These are phyloP conservation scores for Deilephila elpenor DNA, from an alignment of 2,888 invertebrate species.

Conservation along the genomic window DNA sequence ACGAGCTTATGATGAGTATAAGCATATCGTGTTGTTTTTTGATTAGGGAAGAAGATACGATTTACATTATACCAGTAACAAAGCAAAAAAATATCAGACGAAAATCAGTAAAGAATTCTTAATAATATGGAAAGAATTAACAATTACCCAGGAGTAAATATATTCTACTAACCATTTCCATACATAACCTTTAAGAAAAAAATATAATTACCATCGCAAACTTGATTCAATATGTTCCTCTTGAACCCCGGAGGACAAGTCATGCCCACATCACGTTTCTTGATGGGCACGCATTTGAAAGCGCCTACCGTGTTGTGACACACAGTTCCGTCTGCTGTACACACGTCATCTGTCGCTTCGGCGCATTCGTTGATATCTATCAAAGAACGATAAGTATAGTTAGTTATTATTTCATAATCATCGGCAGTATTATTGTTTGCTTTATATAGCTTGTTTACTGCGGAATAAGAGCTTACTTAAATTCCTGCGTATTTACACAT, in stretches of 20 bases:
- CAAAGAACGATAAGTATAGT: background rate
- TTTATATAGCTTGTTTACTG: background rate
- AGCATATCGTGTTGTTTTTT: no score
- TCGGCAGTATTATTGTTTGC: background rate
- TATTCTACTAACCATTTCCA: no score
- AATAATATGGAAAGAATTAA: no score
- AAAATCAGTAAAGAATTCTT: no score
- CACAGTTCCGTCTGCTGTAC: slow-evolving; percentile 84
- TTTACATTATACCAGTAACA: no score
- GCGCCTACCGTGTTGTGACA: slow-evolving; percentile 89
- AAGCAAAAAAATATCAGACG: no score
- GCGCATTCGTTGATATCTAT: slow-evolving; percentile 92
- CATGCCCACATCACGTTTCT: slow-evolving; percentile 66
- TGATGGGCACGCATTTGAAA: slow-evolving; percentile 85
- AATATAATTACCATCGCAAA: slow-evolving; percentile 79
- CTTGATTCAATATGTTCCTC: slow-evolving; percentile 80
- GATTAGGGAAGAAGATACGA: no score
- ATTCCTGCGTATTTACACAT: no score
- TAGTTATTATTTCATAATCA: background rate
- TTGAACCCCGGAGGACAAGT: slow-evolving; percentile 85
- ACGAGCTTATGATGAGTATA: no score
- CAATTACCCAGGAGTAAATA: no score
- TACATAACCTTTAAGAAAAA: background rate
- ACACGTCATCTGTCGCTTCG: slow-evolving; percentile 81
- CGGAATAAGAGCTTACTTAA: background rate